These are phyloP conservation scores for Drosophila algonquin DNA, from an alignment of 2,888 invertebrate species.

Conservation along the genomic window DNA sequence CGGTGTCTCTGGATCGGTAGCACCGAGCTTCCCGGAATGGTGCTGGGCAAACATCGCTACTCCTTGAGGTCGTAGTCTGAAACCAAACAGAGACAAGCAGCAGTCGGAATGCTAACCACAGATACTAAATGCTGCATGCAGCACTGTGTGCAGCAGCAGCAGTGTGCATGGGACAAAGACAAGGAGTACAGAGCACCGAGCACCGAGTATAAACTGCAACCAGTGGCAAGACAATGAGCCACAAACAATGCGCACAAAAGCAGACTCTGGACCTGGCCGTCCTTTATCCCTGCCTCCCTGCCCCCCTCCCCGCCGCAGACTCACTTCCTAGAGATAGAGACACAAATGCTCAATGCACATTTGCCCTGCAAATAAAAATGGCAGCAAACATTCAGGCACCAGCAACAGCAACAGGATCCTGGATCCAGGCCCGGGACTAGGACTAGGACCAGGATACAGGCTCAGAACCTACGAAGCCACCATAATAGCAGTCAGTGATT, in stretches of 20 bases:
- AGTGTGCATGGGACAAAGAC: background rate
- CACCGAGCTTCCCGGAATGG: constrained; percentile 5
- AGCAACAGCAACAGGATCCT: constrained; percentile 6
- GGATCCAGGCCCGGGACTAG: constrained; percentile 12
- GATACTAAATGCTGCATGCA: constrained; percentile 48
- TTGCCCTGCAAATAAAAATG: constrained; percentile 71
- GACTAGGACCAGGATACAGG: constrained; percentile 17
- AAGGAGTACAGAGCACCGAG: background rate
- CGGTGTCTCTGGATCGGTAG: constrained; percentile 11
- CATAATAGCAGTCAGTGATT: constrained; percentile 51
- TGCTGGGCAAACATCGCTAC: constrained; percentile 2
- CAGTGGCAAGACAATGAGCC: constrained; percentile 64
- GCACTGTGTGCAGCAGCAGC: background rate
- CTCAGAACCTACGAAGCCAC: constrained; percentile 38
- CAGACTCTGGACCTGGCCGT: constrained; percentile 6
- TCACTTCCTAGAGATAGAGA: constrained; percentile 33
- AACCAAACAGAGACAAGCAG: background rate
- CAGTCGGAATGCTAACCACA: constrained; percentile 64
- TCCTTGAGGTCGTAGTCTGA: constrained; percentile 6
- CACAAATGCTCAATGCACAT: constrained; percentile 57
- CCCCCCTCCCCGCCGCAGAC: constrained; percentile 1
- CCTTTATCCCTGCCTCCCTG: background rate
- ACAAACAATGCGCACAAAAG: constrained; percentile 38
- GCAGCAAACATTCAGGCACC: constrained; percentile 67
- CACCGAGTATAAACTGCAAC: background rate